These are phyloP conservation scores for Limosa lapponica DNA, from an alignment of 2,797 vertebrate genomes.

Conservation along the genomic window DNA sequence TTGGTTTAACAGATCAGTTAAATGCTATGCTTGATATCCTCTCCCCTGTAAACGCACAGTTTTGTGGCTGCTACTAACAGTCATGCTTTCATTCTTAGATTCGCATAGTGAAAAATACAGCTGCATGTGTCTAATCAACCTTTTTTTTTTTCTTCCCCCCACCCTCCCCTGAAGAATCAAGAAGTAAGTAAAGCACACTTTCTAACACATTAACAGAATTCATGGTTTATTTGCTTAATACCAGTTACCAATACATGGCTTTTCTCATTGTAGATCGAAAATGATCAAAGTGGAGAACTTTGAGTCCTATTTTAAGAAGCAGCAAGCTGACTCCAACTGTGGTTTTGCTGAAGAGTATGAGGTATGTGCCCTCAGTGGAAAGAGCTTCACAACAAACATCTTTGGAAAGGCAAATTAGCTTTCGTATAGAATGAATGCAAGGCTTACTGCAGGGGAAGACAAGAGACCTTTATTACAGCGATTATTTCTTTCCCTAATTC, in stretches of 20 bases:
- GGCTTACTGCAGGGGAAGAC: neutral
- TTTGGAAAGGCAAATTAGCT: neutral
- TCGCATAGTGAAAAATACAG: constrained; percentile 38
- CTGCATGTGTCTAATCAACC: constrained; percentile 54
- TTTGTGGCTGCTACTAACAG: constrained; percentile 47
- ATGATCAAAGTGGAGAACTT: constrained; percentile 88
- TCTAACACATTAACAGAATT: constrained; percentile 39
- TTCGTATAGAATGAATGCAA: neutral
- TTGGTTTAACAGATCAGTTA: neutral
- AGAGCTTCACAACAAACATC: neutral
- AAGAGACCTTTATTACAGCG: neutral
- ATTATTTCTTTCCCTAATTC: neutral
- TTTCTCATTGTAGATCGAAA: constrained; percentile 79
- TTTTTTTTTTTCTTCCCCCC: constrained; percentile 14
- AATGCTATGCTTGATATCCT: neutral
- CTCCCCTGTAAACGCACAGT: neutral
- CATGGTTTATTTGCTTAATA: neutral
- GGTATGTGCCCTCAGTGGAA: constrained; percentile 70
- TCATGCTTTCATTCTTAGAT: constrained; percentile 43
- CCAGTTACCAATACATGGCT: neutral
- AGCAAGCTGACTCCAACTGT: constrained; percentile 92
- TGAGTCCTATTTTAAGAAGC: constrained; percentile 89
- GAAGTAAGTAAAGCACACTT: constrained; percentile 76
- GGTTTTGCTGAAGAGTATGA: constrained; percentile 96
- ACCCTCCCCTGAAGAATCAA: constrained; percentile 73